Percentiles rank a stretch among this genome's conserved stretches.
Evolutionary conservation across 2,797 vertebrate genomes (phyloP).

Genomic region (Trichosurus vulpecula): DNA sequence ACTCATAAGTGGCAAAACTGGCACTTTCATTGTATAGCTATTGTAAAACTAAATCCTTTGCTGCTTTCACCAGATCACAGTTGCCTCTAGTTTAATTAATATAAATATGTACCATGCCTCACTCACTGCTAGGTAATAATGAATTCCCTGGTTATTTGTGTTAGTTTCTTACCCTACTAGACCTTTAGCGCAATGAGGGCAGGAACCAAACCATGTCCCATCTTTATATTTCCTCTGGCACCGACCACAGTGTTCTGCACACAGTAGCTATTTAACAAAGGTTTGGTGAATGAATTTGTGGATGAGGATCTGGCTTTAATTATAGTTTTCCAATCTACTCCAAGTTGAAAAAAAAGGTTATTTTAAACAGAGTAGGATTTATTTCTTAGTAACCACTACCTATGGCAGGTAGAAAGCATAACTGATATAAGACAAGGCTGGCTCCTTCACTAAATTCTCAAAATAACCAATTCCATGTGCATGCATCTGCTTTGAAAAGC

Average conservation of each 20-base stretch:
- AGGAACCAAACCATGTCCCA: neutral
- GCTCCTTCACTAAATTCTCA: neutral
- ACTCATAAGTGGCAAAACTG: neutral
- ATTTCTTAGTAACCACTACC: neutral
- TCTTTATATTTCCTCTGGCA: neutral
- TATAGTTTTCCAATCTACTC: neutral
- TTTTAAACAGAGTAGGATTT: neutral
- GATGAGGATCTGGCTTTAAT: neutral
- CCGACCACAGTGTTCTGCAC: neutral
- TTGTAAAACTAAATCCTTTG: neutral
- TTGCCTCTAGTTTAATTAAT: neutral
- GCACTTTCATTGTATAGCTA: neutral
- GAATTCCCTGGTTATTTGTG: neutral
- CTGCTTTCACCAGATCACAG: neutral
- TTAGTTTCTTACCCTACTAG: neutral
- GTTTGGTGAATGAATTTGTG: neutral
- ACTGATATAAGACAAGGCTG: constrained; percentile 1
- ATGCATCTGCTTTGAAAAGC: neutral
- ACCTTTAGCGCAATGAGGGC: neutral
- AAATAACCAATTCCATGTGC: constrained; percentile 18
- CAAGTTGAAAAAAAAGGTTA: neutral
- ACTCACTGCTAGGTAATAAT: neutral
- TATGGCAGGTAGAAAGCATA: neutral
- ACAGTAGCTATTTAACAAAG: neutral
- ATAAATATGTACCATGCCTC: neutral